These are phyloP conservation scores for Aurelia coerulea DNA, from an alignment of 30 jellyfish, hydroid and myxozoan species.

Conservation along the genomic window DNA sequence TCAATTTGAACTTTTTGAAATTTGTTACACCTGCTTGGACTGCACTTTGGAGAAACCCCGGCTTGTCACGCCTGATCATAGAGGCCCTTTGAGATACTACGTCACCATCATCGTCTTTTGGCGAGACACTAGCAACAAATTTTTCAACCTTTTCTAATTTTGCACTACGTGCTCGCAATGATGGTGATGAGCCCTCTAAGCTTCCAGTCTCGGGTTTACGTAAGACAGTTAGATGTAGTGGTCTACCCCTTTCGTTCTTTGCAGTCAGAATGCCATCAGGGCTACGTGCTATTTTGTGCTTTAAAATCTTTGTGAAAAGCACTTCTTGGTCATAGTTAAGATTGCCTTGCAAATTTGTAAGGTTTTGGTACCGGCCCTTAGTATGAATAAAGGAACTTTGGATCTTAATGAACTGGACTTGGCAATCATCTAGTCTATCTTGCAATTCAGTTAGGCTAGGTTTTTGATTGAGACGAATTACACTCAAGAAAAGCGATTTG, in stretches of 20 bases:
- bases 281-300: not conserved
- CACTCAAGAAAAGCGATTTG: conserved; percentile 1
- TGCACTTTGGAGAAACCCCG: not conserved
- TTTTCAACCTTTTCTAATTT: not conserved
- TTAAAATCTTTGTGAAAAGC: too few species aligned
- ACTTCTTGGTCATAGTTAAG: too few species aligned
- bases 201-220: conserved; percentile 3
- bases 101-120: not conserved
- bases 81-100: not conserved
- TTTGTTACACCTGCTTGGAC: too few species aligned
- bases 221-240: conserved; percentile 5
- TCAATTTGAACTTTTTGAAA: not conserved
- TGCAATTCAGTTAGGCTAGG: not conserved
- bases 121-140: conserved; percentile 3
- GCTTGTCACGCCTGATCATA: not conserved
- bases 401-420: not conserved
- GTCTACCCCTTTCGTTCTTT: conserved; percentile 14
- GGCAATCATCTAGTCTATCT: conserved; percentile 12
- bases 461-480: not conserved
- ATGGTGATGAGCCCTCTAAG: not conserved
- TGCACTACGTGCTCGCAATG: conserved; percentile 6
- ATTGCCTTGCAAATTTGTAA: too few species aligned
- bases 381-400: too few species aligned
- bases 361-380: too few species aligned
- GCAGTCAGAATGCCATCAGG: not conserved